Base-by-base conservation (phyloP, 1,140 invertebrate species). In the Capitella teleta region DNA sequence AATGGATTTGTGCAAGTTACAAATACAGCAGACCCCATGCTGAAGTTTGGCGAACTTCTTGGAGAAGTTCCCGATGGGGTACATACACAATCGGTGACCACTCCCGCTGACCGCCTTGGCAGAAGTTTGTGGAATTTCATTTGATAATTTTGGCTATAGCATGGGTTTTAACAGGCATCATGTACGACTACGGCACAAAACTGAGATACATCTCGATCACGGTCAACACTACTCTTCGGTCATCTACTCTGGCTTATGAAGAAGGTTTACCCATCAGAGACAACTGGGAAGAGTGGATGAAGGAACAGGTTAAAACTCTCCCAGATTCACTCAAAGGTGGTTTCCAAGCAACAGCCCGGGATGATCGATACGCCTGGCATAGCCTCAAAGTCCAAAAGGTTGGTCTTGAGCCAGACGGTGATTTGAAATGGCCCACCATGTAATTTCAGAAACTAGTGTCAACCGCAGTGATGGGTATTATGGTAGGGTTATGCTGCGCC, bases 341-440 rank as follows among this genome's bases (percentile, higher is more conserved):
- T 2, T 62, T 65, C 34, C 63, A 65, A 51, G 52, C 54, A 12
- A 51, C 24, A n/a, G n/a, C n/a, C n/a, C n/a, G n/a, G n/a, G n/a
- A n/a, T n/a, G n/a, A n/a, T 21, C 47, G 50, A n/a, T 51, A 54
- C 6, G 57, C 56, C 2, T 65, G 61, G 63, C 60, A 65, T 36
- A 63, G 61, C 60, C 53, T 63, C 21, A 52, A 57, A 36, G 60
- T 63, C 5, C 63, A 65, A 28, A 52, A 61, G 59, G 63, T 63
- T 40, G 41, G 44, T 16, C n/a, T n/a, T n/a, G n/a, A n/a, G n/a
- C n/a, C n/a, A n/a, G n/a, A n/a, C n/a, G n/a, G n/a, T n/a, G n/a
- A n/a, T n/a, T n/a, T n/a, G n/a, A n/a, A n/a, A n/a, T n/a, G n/a
- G n/a, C n/a, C n/a, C n/a, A n/a, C n/a, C n/a, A n/a, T 40, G 38